Evolutionary conservation across 1,140 invertebrate genomes (phyloP), one percentile per base, ranked within the genome.

Genomic region (Drosophila yakuba): DNA sequence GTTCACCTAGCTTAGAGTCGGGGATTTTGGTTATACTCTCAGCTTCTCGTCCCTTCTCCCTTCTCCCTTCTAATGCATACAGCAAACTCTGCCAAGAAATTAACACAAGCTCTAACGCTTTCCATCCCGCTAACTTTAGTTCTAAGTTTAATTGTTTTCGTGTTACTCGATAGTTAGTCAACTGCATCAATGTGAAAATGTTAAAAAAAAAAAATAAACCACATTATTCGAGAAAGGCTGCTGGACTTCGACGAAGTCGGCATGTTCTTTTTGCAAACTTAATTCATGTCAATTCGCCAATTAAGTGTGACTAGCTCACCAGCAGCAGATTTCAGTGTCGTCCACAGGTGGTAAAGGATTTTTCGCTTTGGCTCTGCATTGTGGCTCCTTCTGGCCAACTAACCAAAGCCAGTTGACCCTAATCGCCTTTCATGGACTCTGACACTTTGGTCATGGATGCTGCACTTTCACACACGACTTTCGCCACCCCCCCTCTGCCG

Each of bases 401-500:
- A 62, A 51, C 47, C 61, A 75, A 58, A 75, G 47, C 60, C 82
- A 78, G 66, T 79, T 85, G 78, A 85, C 82, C 74, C 64, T 72
- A 81, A 78, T 86, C 82, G 79, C 57, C 62, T 72, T 68, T 86
- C 78, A 81, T 82, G 78, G 69, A 82, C 83, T 78, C 76, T 71
- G 78, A 86, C 78, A 85, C 78, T 81, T 77, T 48, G 54, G 79
- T 45, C 81, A 66, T 58, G 56, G 59, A 77, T 59, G 67, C 48
- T 55, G 60, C 72, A 74, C 36, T 44, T 47, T 48, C 78, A 60
- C 52, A 32, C 43, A 44, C 54, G 50, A 44, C 20, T 68, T 56
- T 38, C 25, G 48, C 4, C 41, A n/a, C 32, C 11, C 7, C 20
- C 6, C 20, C 7, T 32, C 39, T 43, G 23, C n/a, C 11, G 8